phyloP scores from a whole-genome alignment of 2,113 vertebrate species.

The Pungitius pungitius region DNA sequence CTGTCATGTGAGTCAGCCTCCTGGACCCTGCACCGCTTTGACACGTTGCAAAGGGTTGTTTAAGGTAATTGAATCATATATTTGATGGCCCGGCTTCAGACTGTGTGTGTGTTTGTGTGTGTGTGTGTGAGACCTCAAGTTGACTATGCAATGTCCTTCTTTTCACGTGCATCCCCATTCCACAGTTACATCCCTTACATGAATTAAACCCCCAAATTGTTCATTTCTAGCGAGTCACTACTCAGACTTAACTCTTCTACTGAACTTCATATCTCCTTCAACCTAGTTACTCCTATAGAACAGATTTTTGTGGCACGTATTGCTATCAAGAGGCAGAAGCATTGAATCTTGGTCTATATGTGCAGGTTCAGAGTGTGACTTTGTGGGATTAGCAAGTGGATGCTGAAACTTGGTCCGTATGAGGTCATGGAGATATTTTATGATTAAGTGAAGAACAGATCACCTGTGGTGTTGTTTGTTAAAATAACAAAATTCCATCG shows the following conservation, averaged over 20 bases:
- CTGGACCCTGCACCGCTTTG: neutral
- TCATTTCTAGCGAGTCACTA: constrained; percentile 18
- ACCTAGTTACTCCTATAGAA: neutral
- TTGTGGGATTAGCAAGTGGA: neutral
- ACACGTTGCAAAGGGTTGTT: constrained; percentile 39
- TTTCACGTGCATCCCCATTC: no score
- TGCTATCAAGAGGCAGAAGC: neutral
- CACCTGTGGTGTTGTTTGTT: neutral
- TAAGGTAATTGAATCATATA: constrained; percentile 44
- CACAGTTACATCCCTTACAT: constrained; percentile 43
- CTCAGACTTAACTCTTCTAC: constrained; percentile 29
- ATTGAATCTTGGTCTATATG: neutral
- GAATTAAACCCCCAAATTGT: constrained; percentile 45
- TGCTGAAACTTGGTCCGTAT: neutral
- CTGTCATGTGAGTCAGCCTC: constrained; percentile 3
- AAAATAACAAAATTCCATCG: neutral
- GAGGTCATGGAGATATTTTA: neutral
- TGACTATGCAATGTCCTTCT: no score
- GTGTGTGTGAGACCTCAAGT: no score
- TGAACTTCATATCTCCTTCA: constrained; percentile 54
- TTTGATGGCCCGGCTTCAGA: constrained; percentile 10
- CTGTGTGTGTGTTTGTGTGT: no score
- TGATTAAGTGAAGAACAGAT: neutral
- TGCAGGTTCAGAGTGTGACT: neutral
- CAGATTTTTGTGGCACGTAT: constrained; percentile 1